Percentiles rank a stretch among this genome's conserved stretches.
Conservation (phyloP, 2,797 vertebrate genomes). For the Gymnoscopelus braueri region DNA sequence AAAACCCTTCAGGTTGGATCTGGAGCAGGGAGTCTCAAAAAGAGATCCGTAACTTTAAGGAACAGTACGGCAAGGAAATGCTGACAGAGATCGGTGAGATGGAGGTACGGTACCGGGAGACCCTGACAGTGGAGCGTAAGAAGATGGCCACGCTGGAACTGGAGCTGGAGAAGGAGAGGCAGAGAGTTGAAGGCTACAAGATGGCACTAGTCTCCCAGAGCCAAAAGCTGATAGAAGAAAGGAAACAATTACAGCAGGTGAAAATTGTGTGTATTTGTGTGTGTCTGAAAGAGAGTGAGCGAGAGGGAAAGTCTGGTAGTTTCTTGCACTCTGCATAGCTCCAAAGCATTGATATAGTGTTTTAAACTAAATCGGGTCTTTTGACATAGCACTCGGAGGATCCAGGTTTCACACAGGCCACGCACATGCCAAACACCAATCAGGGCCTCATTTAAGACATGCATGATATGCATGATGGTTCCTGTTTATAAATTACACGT, state of each 20-base stretch:
- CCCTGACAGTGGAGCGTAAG: conserved; percentile 85
- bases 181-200: conserved; percentile 88
- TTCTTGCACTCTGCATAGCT: too few species aligned
- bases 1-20: conserved; percentile 88
- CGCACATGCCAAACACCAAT: too few species aligned
- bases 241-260: conserved; percentile 86
- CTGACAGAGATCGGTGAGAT: conserved; percentile 82
- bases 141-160: conserved; percentile 86
- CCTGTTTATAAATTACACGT: too few species aligned
- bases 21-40: conserved; percentile 94
- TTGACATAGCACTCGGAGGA: too few species aligned
- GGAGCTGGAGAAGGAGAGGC: conserved; percentile 93
- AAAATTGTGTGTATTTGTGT: not conserved
- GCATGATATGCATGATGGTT: too few species aligned
- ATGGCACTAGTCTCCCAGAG: conserved; percentile 90
- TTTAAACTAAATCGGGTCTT: too few species aligned
- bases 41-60: conserved; percentile 87
- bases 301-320: too few species aligned
- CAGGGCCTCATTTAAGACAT: too few species aligned
- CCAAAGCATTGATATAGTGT: too few species aligned
- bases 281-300: too few species aligned
- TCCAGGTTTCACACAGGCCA: too few species aligned
- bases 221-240: conserved; percentile 88
- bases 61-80: conserved; percentile 81
- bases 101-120: conserved; percentile 87